Evolutionary conservation across 2,797 vertebrate genomes (phyloP), one percentile per base, ranked within the genome.

Genomic region (Syncerus caffer): DNA sequence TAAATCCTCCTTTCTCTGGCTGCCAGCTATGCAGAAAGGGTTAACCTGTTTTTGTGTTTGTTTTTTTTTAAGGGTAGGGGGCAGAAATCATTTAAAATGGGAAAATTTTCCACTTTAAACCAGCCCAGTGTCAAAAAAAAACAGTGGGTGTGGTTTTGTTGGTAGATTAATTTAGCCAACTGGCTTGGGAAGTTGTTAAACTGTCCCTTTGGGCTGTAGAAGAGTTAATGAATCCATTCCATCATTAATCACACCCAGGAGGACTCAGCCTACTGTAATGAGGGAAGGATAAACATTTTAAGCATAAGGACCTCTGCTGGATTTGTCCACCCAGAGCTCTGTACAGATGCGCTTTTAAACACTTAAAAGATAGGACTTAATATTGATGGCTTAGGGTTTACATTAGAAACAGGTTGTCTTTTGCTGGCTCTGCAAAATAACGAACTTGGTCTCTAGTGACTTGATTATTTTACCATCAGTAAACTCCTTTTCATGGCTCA

Each of bases 331-430:
- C 45, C 17, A 50, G 31, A 89, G 60, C 53, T 29, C 88, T 86
- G 1, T 62, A 27, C 38, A 47, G 51, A 25, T 55, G 23, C 38
- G 7, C 83, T 94, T 85, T 93, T 62, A 57, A 64, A 83, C 51
- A 31, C 62, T 58, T 55, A 50, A 38, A 85, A 92, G 93, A 47
- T 47, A 31, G 38, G 31, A 60, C 19, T 85, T 67, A n/a, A 27
- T 90, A 19, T 47, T 71, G 78, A 79, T 71, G 71, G 76, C 76
- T 90, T 78, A 34, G 50, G 53, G 42, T 90, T 84, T 83, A 76
- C 89, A 88, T 95, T 51, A 85, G 79, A 95, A 95, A 47, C 45
- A 53, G 67, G n/a, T 9, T 96, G 58, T 88, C 42, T 95, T 96
- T 93, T 96, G 82, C 85, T 93, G 58, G 17, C 34, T 84, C 34